Evolutionary conservation across 2,113 vertebrate species (phyloP), one percentile per base, ranked within the genome.

Genomic region (Lepus americanus): DNA sequence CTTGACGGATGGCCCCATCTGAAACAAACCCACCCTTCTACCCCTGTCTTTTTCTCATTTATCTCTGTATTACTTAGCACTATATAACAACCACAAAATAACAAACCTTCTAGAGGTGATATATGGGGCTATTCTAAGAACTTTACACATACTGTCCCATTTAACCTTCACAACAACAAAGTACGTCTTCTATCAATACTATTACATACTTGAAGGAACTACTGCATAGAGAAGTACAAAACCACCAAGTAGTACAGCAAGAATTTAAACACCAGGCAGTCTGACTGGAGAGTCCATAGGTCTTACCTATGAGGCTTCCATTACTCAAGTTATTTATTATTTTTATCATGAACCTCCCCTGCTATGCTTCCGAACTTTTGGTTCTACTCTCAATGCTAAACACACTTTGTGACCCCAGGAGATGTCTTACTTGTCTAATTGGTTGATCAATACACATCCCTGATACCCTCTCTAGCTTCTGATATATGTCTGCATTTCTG

Each of bases 131-230:
- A 31, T 78, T 64, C 79, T 89, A 36, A 89, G 64, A 70, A 2
- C 55, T 33, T 73, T 22, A 20, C 9, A 4, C 0, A 13, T 1
- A 0, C 3, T 4, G 1, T 20, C 23, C 85, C 39, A n/a, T 44
- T 27, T 20, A 72, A 55, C 44, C 23, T 31, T 59, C 77, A n/a
- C 0, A n/a, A 85, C 36, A 72, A 33, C n/a, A 39, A 64, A 36
- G 7, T 7, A 20, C 8, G 27, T 31, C 9, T 20, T n/a, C 66
- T 59, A 1, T 3, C 5, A 31, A 63, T 11, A 49, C 44, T 61
- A 61, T 9, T 10, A 83, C 64, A 76, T 66, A 63, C 70, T 66
- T 23, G 10, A 92, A 51, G 33, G 88, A 89, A 72, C 19, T 16
- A 53, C 78, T 59, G 13, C 31, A 33, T 20, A 14, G 36, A 73